Conservation (phyloP, 2,113 vertebrate genomes). For the Abramis brama region DNA sequence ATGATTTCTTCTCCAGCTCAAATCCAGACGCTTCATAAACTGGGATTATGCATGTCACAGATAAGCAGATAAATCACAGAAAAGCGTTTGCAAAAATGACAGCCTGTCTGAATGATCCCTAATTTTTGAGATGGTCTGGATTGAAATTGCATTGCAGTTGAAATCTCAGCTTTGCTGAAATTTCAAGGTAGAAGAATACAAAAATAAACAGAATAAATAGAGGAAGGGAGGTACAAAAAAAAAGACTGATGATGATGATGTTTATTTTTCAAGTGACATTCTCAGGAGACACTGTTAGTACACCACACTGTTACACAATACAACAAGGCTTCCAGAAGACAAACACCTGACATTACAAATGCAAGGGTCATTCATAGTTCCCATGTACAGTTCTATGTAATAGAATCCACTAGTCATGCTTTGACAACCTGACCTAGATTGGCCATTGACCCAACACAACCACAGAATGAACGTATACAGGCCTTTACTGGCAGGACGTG, state of each 20-base stretch:
- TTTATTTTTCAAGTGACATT: background rate
- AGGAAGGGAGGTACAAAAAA: background rate
- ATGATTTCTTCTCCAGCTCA: background rate
- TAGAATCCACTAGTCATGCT: slow-evolving; percentile 12
- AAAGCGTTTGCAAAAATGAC: background rate
- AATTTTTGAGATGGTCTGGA: background rate
- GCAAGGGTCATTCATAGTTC: background rate
- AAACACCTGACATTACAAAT: background rate
- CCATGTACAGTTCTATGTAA: background rate
- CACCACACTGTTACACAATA: background rate
- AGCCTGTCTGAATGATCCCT: background rate
- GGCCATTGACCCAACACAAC: background rate
- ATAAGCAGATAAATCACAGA: slow-evolving; percentile 18
- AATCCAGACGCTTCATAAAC: slow-evolving; percentile 10
- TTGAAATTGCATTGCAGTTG: background rate
- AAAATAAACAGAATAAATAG: background rate
- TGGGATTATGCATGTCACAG: background rate
- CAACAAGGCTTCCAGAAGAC: background rate
- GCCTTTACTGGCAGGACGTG: background rate
- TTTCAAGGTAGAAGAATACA: background rate
- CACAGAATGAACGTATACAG: background rate
- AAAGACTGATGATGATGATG: background rate
- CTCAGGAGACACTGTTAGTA: slow-evolving; percentile 13
- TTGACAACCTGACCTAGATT: slow-evolving; percentile 20
- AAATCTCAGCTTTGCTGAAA: background rate